Evolutionary conservation across 2,888 invertebrate species (phyloP), one percentile per base, ranked within the genome.

Genomic region (Lasioglossum marginatum): DNA sequence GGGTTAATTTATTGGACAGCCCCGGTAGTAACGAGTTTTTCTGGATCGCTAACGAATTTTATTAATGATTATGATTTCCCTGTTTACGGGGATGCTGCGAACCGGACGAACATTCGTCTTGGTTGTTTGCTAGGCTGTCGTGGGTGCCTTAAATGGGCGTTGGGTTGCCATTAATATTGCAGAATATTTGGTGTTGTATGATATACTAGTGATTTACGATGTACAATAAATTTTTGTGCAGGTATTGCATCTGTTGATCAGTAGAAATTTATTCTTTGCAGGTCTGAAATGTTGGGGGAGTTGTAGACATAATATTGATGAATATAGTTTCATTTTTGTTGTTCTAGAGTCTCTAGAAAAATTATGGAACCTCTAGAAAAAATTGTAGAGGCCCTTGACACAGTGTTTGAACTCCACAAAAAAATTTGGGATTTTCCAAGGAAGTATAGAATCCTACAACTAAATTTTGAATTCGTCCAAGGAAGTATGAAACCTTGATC

Each of bases 1-100:
- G 27, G 27, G 75, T 43, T 43, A 60, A 63, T 63, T 76, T 63
- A 76, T 76, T 43, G 23, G 43, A 43, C 40, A 4, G n/a, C 27
- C 43, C 1, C 40, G 52, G 63, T 27, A 60, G 43, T 43, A 63
- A 45, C 45, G 48, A 48, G 37, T 63, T 60, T 19, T 76, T 45
- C 57, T 57, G 57, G 57, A 57, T 27, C 57, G 57, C 57, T 57
- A 57, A 57, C 57, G 57, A 57, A 57, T 57, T 57, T 57, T 57
- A 57, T 27, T 57, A 57, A 57, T 57, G 63, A 63, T 4, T 12
- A 16, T 31, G 27, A 27, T 27, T 16, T 27, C 27, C 31, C 63
- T 31, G 63, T 63, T 63, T 31, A 63, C 16, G 14, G 14, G 63
- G 16, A 63, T 12, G 23, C n/a, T n/a, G 8, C n/a, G 4, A n/a